Base-by-base conservation (phyloP, 2,888 invertebrate genomes). In the Heliconius cydno region DNA sequence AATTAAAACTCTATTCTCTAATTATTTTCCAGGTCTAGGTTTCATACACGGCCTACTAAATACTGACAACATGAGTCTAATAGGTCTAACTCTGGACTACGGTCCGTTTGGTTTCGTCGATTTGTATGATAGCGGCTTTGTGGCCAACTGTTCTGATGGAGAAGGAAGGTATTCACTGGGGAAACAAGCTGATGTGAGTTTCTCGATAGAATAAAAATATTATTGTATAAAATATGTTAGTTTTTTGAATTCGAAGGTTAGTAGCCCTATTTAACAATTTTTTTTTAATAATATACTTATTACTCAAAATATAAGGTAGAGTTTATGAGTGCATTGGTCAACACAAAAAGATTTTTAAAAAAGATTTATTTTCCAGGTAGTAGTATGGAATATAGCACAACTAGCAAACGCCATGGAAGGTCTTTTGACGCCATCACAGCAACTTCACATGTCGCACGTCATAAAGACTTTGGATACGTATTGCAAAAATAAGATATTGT, bases 51-150 rank as follows among this genome's bases (percentile, higher is more conserved):
- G 97, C 9, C 94, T 96, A 1, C 86, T 96, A 12, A 96, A 96
- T 82, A 96, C 96, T 0, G 96, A 96, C 83, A 96, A 96, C 84
- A 96, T 96, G 95, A 96, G 96, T 86, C 92, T 97, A 34, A 86
- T 96, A n/a, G 96, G 96, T 0, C 86, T 96, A 0, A 96, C 96
- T 0, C 90, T 97, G 81, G 96, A 97, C 86, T 97, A 96, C 85
- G 97, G 97, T 1, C 97, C 97, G 0, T 97, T 94, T 87, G 96
- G 96, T 2, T 97, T 97, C 85, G 94, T 96, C 84, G 97, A 97
- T 85, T 94, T 95, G 0, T 97, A 95, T 85, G 96, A 96, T 84
- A 95, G 96, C 3, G 94, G 95, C 22, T 96, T 95, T 84, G 95
- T 96, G 7, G 96, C 96, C 34, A 97, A 97, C 87, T 94, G 94